A percentile compares a stretch with the other conserved stretches of the same genome.
Evolutionary conservation across 2,113 vertebrate genomes (phyloP).

Genomic region (Amia ocellicauda): DNA sequence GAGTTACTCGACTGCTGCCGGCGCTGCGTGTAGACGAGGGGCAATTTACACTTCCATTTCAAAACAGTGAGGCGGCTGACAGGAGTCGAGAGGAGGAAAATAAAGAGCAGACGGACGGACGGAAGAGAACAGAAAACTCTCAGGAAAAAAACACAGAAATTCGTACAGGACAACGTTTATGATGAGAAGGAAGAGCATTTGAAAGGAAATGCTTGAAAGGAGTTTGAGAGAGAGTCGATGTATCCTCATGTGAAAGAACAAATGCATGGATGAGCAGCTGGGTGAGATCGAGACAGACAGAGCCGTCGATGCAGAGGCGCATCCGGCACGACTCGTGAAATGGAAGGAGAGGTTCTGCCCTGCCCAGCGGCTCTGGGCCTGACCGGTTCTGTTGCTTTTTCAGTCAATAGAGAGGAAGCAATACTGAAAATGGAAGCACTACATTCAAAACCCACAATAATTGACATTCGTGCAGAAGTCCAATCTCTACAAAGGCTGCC

Average conservation of each 20-base stretch:
- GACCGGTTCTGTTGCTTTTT: slow-evolving; percentile 55
- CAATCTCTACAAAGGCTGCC: background rate
- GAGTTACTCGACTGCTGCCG: slow-evolving; percentile 62
- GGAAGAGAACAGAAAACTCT: too few relatives aligned
- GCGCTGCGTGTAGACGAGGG: slow-evolving; percentile 36
- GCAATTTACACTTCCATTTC: background rate
- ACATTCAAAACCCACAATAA: background rate
- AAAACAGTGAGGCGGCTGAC: background rate
- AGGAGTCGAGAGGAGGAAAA: too few relatives aligned
- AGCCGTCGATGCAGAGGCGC: background rate
- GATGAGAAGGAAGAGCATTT: too few relatives aligned
- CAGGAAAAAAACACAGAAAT: too few relatives aligned
- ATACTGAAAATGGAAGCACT: slow-evolving; percentile 3
- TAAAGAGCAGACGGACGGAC: too few relatives aligned
- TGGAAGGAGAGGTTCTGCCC: slow-evolving; percentile 60
- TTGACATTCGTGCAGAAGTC: too few relatives aligned
- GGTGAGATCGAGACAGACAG: background rate
- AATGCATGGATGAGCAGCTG: background rate
- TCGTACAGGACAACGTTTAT: too few relatives aligned
- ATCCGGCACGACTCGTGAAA: too few relatives aligned
- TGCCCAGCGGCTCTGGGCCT: slow-evolving; percentile 86
- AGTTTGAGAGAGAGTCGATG: too few relatives aligned
- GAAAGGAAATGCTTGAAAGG: too few relatives aligned
- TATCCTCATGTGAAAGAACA: too few relatives aligned
- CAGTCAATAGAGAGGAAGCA: background rate